Evolutionary conservation across 64 coral and sea anemone genomes (phyloP).

Genomic region (Actinia equina): DNA sequence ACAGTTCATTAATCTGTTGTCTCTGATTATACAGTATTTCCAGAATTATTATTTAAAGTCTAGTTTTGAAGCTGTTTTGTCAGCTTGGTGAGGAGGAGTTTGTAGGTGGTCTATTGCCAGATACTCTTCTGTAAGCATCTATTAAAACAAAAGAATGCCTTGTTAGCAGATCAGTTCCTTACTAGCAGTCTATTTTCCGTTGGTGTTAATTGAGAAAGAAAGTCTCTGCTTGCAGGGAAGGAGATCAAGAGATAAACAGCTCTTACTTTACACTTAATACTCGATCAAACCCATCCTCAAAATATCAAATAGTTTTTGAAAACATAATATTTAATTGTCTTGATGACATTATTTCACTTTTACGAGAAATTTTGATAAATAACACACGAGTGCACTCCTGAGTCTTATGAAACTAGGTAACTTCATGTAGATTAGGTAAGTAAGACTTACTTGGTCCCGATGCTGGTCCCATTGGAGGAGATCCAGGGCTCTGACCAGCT

Average conservation of each 20-base stretch:
- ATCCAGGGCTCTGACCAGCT: not conserved
- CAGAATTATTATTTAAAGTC: not conserved
- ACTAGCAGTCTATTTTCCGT: no score
- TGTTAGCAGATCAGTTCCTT: not conserved
- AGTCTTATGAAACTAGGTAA: not conserved
- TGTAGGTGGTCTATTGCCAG: not conserved
- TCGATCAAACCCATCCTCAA: no score
- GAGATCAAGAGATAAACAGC: no score
- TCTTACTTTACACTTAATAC: no score
- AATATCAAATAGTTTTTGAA: no score
- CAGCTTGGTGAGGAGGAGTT: not conserved
- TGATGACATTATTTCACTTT: no score
- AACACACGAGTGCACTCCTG: not conserved
- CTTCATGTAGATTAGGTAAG: no score
- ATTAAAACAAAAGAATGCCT: not conserved
- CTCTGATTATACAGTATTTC: not conserved
- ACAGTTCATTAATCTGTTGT: not conserved
- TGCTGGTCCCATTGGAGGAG: slow-evolving; percentile 21
- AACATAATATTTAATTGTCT: no score
- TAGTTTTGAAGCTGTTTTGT: not conserved
- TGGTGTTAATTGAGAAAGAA: no score
- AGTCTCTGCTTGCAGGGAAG: not conserved
- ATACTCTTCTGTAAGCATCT: slow-evolving; percentile 23
- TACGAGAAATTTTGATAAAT: no score
- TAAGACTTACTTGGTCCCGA: slow-evolving; percentile 17